Percentiles rank a stretch among this genome's conserved stretches.
These are phyloP conservation scores for Dusona sp. DNA, from an alignment of 2,888 invertebrate species.

Conservation along the genomic window DNA sequence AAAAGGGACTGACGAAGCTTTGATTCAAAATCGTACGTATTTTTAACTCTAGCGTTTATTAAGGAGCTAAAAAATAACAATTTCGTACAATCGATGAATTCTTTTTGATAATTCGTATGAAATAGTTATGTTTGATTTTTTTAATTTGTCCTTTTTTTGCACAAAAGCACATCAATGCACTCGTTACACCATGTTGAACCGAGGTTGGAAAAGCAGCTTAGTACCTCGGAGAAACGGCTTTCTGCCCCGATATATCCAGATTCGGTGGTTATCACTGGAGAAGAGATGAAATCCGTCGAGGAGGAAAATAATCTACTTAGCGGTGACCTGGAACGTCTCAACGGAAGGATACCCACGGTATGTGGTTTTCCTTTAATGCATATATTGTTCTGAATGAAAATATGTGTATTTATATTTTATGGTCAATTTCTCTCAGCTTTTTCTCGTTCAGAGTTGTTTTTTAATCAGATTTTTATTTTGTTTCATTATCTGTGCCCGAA, in stretches of 20 bases:
- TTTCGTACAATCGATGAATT: neutral
- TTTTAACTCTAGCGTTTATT: too few species aligned
- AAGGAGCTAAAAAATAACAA: too few species aligned
- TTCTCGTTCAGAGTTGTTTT: neutral
- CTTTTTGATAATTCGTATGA: too few species aligned
- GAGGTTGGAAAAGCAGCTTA: constrained; percentile 75
- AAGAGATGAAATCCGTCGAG: constrained; percentile 79
- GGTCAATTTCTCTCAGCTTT: neutral
- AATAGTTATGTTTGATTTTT: too few species aligned
- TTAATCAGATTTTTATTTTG: neutral
- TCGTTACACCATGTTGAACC: constrained; percentile 80
- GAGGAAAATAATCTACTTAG: constrained; percentile 82
- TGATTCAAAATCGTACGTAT: too few species aligned
- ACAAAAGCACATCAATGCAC: constrained; percentile 77
- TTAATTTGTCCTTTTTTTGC: neutral
- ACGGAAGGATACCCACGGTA: constrained; percentile 82
- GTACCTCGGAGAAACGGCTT: constrained; percentile 80
- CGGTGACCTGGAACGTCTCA: constrained; percentile 80
- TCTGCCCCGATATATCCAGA: constrained; percentile 82
- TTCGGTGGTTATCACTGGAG: constrained; percentile 76
- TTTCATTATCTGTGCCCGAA: too few species aligned
- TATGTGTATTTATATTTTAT: neutral
- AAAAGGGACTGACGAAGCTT: too few species aligned
- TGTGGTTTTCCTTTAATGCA: constrained; percentile 33
- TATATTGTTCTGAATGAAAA: neutral